A percentile compares a stretch with the other conserved stretches of the same genome.
These are phyloP conservation scores for Lordiphosa fenestrarum DNA, from an alignment of 2,888 invertebrate species.

Conservation along the genomic window DNA sequence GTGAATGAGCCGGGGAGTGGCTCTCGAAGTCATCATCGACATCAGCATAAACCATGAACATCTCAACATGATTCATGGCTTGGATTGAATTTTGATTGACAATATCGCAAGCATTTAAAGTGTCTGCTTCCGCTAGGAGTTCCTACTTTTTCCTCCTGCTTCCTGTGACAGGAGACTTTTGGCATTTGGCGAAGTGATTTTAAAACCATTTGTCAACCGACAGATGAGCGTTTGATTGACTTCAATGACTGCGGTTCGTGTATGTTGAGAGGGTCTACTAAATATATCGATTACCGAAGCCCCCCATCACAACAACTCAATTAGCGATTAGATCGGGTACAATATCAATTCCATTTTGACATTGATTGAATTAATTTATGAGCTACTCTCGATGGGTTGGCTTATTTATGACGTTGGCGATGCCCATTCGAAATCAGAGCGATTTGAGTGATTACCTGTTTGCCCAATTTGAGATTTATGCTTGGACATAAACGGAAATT, in stretches of 20 bases:
- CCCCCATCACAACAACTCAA: slow-evolving; percentile 32
- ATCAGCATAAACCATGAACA: slow-evolving; percentile 48
- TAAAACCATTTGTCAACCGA: slow-evolving; percentile 76
- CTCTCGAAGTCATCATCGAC: slow-evolving; percentile 62
- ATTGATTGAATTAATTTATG: slow-evolving; percentile 70
- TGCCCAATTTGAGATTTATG: slow-evolving; percentile 64
- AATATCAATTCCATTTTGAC: slow-evolving; percentile 61
- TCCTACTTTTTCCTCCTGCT: slow-evolving; percentile 14
- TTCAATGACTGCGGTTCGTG: slow-evolving; percentile 39
- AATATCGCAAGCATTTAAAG: slow-evolving; percentile 78
- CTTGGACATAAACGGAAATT: slow-evolving; percentile 14
- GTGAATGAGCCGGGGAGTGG: slow-evolving; percentile 34
- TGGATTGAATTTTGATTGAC: slow-evolving; percentile 79
- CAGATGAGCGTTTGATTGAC: slow-evolving; percentile 77
- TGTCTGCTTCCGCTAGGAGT: slow-evolving; percentile 73
- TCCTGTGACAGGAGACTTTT: slow-evolving; percentile 25
- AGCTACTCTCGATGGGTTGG: slow-evolving; percentile 22
- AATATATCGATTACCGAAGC: slow-evolving; percentile 24
- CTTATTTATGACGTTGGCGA: slow-evolving; percentile 54
- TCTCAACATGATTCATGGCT: slow-evolving; percentile 67
- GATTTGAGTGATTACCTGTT: slow-evolving; percentile 66
- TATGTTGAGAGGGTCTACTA: slow-evolving; percentile 35
- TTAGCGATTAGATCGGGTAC: slow-evolving; percentile 65
- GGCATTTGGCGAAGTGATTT: slow-evolving; percentile 63
- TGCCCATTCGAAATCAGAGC: slow-evolving; percentile 55